Base-by-base conservation (phyloP, 2,113 vertebrate species). In the Tachysurus fulvidraco region DNA sequence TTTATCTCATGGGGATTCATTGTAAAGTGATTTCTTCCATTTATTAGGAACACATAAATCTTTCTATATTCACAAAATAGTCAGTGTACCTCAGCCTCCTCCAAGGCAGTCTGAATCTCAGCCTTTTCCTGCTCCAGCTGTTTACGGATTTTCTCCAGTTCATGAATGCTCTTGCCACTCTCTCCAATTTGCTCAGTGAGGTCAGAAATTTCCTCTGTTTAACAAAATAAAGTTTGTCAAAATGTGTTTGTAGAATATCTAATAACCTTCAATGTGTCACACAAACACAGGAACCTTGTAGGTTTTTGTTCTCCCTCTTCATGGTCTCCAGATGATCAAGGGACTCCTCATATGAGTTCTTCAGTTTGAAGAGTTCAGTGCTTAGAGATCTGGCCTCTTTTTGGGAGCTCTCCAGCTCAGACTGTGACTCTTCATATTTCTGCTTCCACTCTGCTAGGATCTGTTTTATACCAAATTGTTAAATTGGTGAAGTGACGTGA, bases 391-490 rank as follows among this genome's bases (percentile, higher is more conserved):
- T 91, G 83, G 93, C 87, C n/a, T 94, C 93, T 83, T 93, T 94
- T 85, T 92, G 92, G 80, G 92, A 28, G 54, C 91, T 89, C 83
- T 94, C 93, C 69, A 93, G 87, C 86, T 93, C 93, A 85, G 83
- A 65, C 85, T 94, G 93, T 25, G 92, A 93, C 85, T 94, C 93
- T 81, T 94, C 93, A 85, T 89, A 90, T 88, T 94, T 94, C 88
- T 94, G 93, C 89, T 93, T 94, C 93, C 93, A 94, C 88, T 94
- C 93, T 84, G 93, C 83, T 71, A 94, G 89, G 83, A 94, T 86
- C 93, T 94, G 52, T 52, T 46, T 81, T 44, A 41, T 79, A 52
- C 41, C 25, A 50, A 86, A 60, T 76, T 44, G 23, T 59, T 9
- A 13, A 71, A 28, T n/a, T n/a, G n/a, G n/a, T n/a, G n/a, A n/a